Base-by-base conservation (phyloP, 2,888 invertebrate species). In the Lasioglossum oenotherae region DNA sequence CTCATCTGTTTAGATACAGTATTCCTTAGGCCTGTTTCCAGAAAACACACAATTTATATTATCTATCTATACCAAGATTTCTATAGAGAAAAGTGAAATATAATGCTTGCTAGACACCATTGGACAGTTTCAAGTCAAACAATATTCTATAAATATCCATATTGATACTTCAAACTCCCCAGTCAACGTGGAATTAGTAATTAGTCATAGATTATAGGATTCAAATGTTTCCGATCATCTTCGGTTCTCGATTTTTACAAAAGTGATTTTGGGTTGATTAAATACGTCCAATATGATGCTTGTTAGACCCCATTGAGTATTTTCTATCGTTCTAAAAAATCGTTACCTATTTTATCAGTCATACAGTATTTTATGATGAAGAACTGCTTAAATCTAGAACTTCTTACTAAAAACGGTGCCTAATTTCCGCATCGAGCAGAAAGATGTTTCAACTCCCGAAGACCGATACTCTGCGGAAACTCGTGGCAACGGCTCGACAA, bases 391-490 rank as follows among this genome's bases (percentile, higher is more conserved):
- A 6, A 35, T 64, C 19, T 31, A 6, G 31, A 64, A 64, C 8
- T 16, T 14, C 31, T 64, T 19, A 6, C 16, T 6, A 16, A 19
- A 35, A 19, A 8, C 8, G 8, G 0, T 19, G 3, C 16, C 64
- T 31, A 64, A 64, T 64, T 64, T 19, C 64, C 3, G 31, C 31
- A 31, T 31, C 31, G 19, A 19, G 19, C 19, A 6, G 64, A 35
- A 35, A 31, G 64, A 35, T 31, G 31, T 16, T 19, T 14, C 19
- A 41, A 44, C n/a, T 41, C 41, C 41, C 19, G n/a, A 41, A 46
- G 31, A 53, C 46, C n/a, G 67, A 49, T 78, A 80, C 73, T 49
- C 41, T 35, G 31, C 10, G n/a, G 57, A 27, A 81, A 60, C 72
- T 81, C 41, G n/a, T 10, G 35, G 31, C 49, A 72, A 73, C 67